Conservation (phyloP, 1,140 invertebrate species). For the Schlechtendalia chinensis region DNA sequence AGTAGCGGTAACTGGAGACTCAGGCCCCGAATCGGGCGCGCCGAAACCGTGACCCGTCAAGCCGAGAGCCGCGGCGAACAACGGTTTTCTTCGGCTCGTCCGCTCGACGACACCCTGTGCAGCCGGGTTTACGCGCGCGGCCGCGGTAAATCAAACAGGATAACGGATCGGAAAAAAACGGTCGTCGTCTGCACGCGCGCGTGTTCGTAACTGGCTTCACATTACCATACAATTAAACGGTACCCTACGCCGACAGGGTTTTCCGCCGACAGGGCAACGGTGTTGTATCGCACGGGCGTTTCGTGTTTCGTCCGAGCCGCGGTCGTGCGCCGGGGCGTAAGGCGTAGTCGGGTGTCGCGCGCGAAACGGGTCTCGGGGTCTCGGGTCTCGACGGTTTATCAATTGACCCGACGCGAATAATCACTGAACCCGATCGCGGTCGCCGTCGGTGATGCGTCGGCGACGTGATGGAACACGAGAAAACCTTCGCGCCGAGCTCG, state of each 20-base stretch:
- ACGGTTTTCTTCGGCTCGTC: too few species aligned
- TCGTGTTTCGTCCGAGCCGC: slow-evolving; percentile 14
- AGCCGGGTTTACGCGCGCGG: too few species aligned
- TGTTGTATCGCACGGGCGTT: slow-evolving; percentile 30
- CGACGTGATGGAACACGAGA: too few species aligned
- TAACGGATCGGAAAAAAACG: slow-evolving; percentile 7
- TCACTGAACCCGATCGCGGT: slow-evolving; percentile 14
- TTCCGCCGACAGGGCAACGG: background rate
- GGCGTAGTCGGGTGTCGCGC: too few species aligned
- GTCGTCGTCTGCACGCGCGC: background rate
- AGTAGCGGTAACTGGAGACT: too few species aligned
- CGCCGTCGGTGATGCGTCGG: too few species aligned
- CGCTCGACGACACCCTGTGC: too few species aligned
- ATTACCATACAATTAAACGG: slow-evolving; percentile 48
- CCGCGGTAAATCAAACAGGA: slow-evolving; percentile 6
- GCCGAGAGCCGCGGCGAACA: too few species aligned
- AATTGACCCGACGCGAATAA: background rate
- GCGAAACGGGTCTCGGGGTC: too few species aligned
- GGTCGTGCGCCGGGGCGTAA: background rate
- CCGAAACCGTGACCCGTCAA: too few species aligned
- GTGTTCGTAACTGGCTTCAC: slow-evolving; percentile 24
- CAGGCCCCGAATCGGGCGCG: too few species aligned
- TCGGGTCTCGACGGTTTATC: slow-evolving; percentile 24
- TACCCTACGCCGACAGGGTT: background rate
- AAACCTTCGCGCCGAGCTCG: too few species aligned